These are phyloP conservation scores for Aphelinus atriplicis DNA, from an alignment of 1,140 invertebrate species.

Conservation along the genomic window DNA sequence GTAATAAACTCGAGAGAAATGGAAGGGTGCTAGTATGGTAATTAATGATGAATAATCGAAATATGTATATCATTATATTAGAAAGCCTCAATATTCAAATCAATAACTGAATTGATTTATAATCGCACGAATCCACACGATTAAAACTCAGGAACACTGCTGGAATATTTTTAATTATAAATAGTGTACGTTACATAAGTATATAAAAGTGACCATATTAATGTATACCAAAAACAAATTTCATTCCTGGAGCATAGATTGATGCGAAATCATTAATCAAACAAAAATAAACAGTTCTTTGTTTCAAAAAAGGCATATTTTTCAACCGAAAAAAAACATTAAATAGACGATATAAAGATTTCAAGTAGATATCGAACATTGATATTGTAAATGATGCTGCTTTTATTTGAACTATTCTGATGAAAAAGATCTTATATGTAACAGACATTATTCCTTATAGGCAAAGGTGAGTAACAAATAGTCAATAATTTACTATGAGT, in stretches of 20 bases:
- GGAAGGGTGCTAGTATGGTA: constrained; percentile 2
- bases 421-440: not conserved
- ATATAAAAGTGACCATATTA: not conserved
- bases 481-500: constrained; percentile 12
- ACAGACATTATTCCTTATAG: constrained; percentile 19
- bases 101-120: constrained; percentile 5
- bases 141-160: not conserved
- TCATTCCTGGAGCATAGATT: constrained; percentile 3
- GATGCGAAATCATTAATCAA: constrained; percentile 3
- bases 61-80: not conserved
- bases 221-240: not conserved
- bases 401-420: constrained; percentile 11
- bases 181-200: not conserved
- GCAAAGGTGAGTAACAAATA: constrained; percentile 21
- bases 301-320: constrained; percentile 18
- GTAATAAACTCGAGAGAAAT: not conserved
- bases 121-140: constrained; percentile 12
- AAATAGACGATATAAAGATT: not conserved
- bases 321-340: constrained; percentile 15
- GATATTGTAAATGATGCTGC: constrained; percentile 14
- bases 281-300: not conserved
- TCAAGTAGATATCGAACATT: constrained; percentile 15
- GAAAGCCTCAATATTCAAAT: constrained; percentile 2
- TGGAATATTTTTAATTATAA: constrained; percentile 5
- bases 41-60: not conserved